phyloP scores from a whole-genome alignment of 2,797 vertebrate species.

The Platyrinchus mystaceus region DNA sequence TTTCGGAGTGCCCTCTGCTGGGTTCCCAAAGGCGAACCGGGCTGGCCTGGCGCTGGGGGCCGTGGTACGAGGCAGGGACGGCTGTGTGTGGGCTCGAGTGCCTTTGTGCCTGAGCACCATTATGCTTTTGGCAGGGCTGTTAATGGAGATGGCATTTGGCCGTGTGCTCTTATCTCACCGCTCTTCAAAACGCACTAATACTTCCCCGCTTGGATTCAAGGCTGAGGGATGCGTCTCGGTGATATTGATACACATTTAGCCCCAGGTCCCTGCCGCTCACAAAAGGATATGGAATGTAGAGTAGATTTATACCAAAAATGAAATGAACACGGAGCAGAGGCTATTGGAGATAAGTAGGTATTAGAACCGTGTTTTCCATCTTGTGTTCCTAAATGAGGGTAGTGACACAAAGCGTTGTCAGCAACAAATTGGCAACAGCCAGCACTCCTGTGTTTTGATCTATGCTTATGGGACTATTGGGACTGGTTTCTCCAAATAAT shows the following conservation, averaged over 20 bases:
- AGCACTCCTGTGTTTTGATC: background rate
- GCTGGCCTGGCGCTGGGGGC: background rate
- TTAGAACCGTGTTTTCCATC: background rate
- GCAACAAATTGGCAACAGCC: background rate
- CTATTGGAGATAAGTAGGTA: background rate
- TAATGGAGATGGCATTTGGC: background rate
- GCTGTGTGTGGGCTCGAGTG: background rate
- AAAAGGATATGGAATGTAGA: background rate
- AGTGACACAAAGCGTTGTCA: background rate
- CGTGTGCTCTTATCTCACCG: background rate
- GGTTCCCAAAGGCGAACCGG: rapidly evolving
- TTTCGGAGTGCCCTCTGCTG: background rate
- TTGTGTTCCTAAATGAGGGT: background rate
- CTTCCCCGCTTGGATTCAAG: background rate
- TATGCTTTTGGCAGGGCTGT: background rate
- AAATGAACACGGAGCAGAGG: background rate
- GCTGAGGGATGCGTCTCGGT: background rate
- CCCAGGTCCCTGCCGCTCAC: background rate
- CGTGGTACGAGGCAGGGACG: rapidly evolving
- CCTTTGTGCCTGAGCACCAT: background rate
- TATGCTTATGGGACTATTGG: background rate
- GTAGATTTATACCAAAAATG: background rate
- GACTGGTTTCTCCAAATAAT: background rate
- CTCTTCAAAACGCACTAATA: background rate
- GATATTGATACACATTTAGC: background rate